Conservation (phyloP, 1,140 invertebrate species). For the Drosophila bocqueti region DNA sequence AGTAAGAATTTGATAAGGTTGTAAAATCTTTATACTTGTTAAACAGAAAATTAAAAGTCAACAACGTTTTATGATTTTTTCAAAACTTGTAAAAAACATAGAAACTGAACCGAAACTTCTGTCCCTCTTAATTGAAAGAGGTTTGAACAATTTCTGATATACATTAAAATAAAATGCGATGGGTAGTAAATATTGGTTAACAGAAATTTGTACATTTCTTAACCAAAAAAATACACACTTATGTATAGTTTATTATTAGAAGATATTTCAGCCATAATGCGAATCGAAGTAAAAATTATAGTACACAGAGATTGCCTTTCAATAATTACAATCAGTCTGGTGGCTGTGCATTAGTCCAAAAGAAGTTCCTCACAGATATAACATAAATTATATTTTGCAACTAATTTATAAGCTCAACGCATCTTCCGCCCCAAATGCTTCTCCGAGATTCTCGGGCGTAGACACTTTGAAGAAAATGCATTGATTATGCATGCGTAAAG, state of each 20-base stretch:
- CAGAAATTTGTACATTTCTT: no score
- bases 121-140: not conserved
- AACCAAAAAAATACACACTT: not conserved
- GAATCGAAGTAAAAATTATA: no score
- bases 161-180: not conserved
- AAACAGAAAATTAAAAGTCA: no score
- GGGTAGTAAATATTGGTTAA: not conserved
- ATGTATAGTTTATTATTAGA: no score
- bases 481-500: constrained; percentile 82
- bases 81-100: no score
- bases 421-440: constrained; percentile 21
- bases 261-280: not conserved
- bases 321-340: not conserved
- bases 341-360: constrained; percentile 9
- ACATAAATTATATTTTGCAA: constrained; percentile 69
- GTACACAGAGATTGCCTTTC: not conserved
- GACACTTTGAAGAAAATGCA: constrained; percentile 64
- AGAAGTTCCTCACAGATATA: constrained; percentile 13
- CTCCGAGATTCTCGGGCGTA: constrained; percentile 15
- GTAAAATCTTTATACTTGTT: no score
- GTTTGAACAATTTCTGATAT: no score
- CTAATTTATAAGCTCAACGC: constrained; percentile 59
- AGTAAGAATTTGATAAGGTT: not conserved
- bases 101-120: no score
- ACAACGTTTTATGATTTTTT: no score